Conservation (phyloP, 2,113 vertebrate genomes). For the Morone chrysops region DNA sequence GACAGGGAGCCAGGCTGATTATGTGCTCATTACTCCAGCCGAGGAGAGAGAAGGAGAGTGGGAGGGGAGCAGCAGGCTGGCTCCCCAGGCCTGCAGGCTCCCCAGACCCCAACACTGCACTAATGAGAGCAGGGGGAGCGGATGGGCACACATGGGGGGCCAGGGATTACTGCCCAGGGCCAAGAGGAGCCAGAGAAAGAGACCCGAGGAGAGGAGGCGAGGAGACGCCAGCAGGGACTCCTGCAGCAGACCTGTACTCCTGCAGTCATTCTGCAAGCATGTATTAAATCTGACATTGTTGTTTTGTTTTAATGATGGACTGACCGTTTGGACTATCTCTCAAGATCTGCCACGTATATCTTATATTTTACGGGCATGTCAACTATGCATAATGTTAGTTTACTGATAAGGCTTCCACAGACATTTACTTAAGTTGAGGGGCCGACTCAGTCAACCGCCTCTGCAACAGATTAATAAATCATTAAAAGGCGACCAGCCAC, state of each 20-base stretch:
- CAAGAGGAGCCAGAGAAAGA: slow-evolving; percentile 72
- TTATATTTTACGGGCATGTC: slow-evolving; percentile 21
- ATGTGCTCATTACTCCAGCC: slow-evolving; percentile 83
- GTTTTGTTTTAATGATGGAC: slow-evolving; percentile 49
- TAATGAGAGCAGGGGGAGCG: slow-evolving; percentile 84
- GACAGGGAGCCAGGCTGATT: slow-evolving; percentile 83
- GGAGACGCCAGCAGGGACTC: slow-evolving; percentile 69
- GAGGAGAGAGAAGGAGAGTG: slow-evolving; percentile 61
- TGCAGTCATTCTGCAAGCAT: slow-evolving; percentile 34
- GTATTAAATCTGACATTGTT: slow-evolving; percentile 46
- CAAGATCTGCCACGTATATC: slow-evolving; percentile 13
- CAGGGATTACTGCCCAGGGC: slow-evolving; percentile 81
- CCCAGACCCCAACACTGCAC: slow-evolving; percentile 75
- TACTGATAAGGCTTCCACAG: slow-evolving; percentile 12
- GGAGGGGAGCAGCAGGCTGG: slow-evolving; percentile 74
- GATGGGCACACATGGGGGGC: slow-evolving; percentile 78
- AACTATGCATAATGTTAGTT: slow-evolving; percentile 14
- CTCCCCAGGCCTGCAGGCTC: slow-evolving; percentile 80
- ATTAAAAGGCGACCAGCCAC: background rate
- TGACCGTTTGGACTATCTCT: slow-evolving; percentile 33
- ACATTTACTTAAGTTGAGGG: background rate
- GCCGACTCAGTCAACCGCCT: slow-evolving; percentile 12
- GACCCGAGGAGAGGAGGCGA: slow-evolving; percentile 58
- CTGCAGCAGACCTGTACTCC: slow-evolving; percentile 58
- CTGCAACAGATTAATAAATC: slow-evolving; percentile 28